Evolutionary conservation across 2,888 invertebrate genomes (phyloP), one percentile per base, ranked within the genome.

Genomic region (Orchesellides sinensis): DNA sequence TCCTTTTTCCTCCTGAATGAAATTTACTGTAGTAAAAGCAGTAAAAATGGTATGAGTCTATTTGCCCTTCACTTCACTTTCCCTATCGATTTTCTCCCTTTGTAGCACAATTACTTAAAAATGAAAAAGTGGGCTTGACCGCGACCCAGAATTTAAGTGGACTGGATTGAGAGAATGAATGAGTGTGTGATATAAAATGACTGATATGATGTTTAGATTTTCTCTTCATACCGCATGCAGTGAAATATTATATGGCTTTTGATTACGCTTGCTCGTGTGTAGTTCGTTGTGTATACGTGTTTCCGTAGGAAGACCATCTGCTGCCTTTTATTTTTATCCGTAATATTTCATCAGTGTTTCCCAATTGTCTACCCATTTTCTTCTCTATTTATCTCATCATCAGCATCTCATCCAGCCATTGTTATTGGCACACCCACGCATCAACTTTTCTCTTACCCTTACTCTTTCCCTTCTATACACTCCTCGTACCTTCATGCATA

Each of bases 291-390:
- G n/a, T 47, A 35, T 35, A 40, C 23, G 32, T 61, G 27, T 56
- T 72, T 35, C 61, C 61, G 56, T n/a, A 56, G 23, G 27, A 21
- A 17, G 5, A 49, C 47, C 73, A 73, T 61, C 74, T 74, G 74
- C 59, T 52, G 23, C 17, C 25, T 17, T 65, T 63, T 35, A 17
- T 19, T 49, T 10, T 2, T 25, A 35, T 23, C 14, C 27, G 56
- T 54, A 54, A n/a, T 75, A 66, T 75, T 65, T 75, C 75, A 75
- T 66, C 66, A 52, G 12, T n/a, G n/a, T 40, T 75, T 74, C 52
- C 74, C 63, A 45, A 73, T 73, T 65, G 66, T 52, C 19, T 66
- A 32, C 19, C 47, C 25, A 29, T 65, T 73, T 75, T 40, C 52
- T 49, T 63, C 74, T 14, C 61, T 49, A 74, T 52, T 74, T 74